Percentiles rank a stretch among this genome's conserved stretches.
Evolutionary conservation across 2,113 vertebrate genomes (phyloP).

Genomic region (human (Homo sapiens)): GRCh38 chr11:19925001-19925500

Average conservation of each 20-base stretch:
- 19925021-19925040: neutral
- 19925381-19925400: neutral
- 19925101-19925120: neutral
- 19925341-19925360: neutral
- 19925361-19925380: neutral
- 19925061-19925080: neutral
- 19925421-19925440: neutral
- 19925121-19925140: neutral
- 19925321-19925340: conserved; percentile 16
- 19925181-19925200: neutral
- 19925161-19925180: neutral
- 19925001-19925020: neutral
- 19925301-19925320: neutral
- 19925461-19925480: too few species aligned
- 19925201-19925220: neutral
- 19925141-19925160: neutral
- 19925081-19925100: neutral
- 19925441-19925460: neutral
- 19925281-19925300: neutral
- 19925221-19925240: neutral
- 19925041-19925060: neutral
- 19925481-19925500: too few species aligned
- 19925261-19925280: neutral
- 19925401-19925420: neutral
- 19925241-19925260: neutral